A percentile compares a stretch with the other conserved stretches of the same genome.
Conservation (phyloP, 2,797 vertebrate genomes). For the Cynopterus sphinx region DNA sequence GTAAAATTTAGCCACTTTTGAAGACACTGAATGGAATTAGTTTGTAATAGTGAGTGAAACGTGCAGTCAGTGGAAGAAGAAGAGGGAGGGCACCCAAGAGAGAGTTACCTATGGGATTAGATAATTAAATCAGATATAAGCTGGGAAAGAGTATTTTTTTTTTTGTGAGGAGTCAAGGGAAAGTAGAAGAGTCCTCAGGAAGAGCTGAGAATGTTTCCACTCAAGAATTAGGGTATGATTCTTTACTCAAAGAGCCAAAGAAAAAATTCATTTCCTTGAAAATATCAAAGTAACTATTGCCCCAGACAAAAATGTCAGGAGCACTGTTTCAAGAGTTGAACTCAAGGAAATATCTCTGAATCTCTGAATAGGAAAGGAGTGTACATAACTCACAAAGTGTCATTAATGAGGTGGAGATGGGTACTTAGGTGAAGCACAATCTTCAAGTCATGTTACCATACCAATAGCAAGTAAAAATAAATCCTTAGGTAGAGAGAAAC, state of each 20-base stretch:
- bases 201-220: not conserved
- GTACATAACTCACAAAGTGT: not conserved
- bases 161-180: not conserved
- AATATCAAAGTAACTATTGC: not conserved
- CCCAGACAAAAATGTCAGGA: not conserved
- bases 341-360: not conserved
- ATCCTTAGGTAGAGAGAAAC: not conserved
- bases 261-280: not conserved
- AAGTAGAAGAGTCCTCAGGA: not conserved
- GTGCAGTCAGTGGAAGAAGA: not conserved
- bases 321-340: not conserved
- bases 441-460: not conserved
- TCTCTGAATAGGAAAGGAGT: not conserved
- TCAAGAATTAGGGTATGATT: not conserved
- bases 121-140: not conserved
- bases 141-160: not conserved
- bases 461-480: not conserved
- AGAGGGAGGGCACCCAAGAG: not conserved
- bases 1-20: constrained; percentile 24
- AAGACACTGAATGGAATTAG: not conserved
- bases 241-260: not conserved
- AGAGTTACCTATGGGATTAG: not conserved
- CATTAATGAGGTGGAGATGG: not conserved
- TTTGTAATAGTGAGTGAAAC: not conserved
- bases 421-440: not conserved